Evolutionary conservation across 2,797 vertebrate species (phyloP), one percentile per base, ranked within the genome.

Genomic region (Eleutherodactylus coqui): DNA sequence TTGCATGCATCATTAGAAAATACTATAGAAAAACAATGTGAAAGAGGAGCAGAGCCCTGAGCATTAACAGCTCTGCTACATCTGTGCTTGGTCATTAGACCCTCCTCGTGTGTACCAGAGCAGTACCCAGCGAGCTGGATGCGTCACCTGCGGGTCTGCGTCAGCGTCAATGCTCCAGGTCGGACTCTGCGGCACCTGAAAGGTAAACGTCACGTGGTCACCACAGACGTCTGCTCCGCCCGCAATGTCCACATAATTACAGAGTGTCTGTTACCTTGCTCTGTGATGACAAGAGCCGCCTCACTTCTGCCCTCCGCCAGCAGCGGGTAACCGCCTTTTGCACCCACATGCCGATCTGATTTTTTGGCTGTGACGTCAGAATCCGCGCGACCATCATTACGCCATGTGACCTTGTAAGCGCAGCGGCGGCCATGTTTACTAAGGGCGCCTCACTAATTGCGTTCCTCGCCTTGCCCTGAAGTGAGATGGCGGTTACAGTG

Each of bases 401-500:
- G 27, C 16, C 24, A 51, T 27, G 64, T 81, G 51, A 85, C 82
- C 82, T 79, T 87, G 51, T 43, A 41, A 70, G 45, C 27, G 21
- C n/a, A n/a, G n/a, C 84, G 10, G 55, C 70, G 16, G 76, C 86
- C 86, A 87, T 87, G 4, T 81, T 81, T 87, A 36, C 32, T n/a
- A 32, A 29, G 77, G 85, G 72, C 67, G 32, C 21, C 67, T n/a
- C 19, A 6, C 11, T 41, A 62, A 43, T 43, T 32, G 69, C 67
- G 0, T 29, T 9, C 2, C 5, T 4, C 0, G 29, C 0, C 14
- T 32, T 47, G 41, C 85, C 85, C 58, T 32, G 9, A 1, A 17
- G 0, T 47, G 38, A 83, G 34, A 87, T 87, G 85, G 85, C 80
- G 14, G 41, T 51, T 38, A 7, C n/a, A 3, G 41, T 19, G 21